Base-by-base conservation (phyloP, 2,797 vertebrate species). In the Gallinago nigripennis region DNA sequence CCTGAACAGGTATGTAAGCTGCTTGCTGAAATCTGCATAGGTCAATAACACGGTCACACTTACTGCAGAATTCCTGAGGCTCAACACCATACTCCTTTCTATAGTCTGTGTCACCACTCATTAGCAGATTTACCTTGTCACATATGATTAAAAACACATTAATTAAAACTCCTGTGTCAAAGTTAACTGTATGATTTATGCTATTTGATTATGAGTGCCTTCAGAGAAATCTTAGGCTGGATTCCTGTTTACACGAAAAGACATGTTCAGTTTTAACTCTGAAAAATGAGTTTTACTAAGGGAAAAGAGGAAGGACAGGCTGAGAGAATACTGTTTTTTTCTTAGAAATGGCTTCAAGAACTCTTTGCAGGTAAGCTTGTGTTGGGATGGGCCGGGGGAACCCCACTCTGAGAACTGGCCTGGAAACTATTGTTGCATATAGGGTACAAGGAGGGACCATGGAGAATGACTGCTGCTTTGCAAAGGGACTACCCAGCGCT, bases 121-220 rank as follows among this genome's bases (percentile, higher is more conserved):
- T 90, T 90, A 93, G 45, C 45, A 82, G 58, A 86, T 61, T 66
- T 77, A 92, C 84, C 81, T 97, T 96, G 87, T 79, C 61, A 88
- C 50, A 54, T 86, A 64, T 69, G 84, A 94, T 95, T 97, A 93
- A 98, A 97, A 97, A 78, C 69, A 11, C 82, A 97, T 92, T 96
- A 95, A 96, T 97, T 97, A 96, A 96, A 94, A 93, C 48, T 71
- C 70, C 51, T 63, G 10, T 81, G 85, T 96, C 86, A 92, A 69
- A 90, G 95, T 96, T 97, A 97, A 94, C 94, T 84, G 51, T 94
- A 78, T 95, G 86, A 96, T 96, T 97, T 88, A 91, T 94, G 61
- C 73, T 96, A 51, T 83, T 92, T 92, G 60, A 94, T 96, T 96
- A 73, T 91, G 82, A 92, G 83, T 51, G 65, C 69, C 85, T 94